A percentile compares a stretch with the other conserved stretches of the same genome.
phyloP scores from a whole-genome alignment of 2,888 invertebrate species.

The Nomada ruficornis region DNA sequence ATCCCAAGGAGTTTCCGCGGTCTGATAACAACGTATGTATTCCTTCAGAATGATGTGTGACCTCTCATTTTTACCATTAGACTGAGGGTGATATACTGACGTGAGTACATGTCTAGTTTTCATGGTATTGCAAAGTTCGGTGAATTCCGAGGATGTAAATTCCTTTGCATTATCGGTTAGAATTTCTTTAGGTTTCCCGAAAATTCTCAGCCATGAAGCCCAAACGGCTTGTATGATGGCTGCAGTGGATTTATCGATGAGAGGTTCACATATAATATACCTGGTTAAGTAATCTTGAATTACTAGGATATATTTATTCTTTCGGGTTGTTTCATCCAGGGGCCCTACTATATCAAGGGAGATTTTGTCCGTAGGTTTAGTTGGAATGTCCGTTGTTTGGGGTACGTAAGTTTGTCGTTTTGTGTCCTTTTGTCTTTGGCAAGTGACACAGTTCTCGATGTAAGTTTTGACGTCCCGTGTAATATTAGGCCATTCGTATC shows the following conservation, averaged over 20 bases:
- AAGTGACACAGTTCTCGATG: constrained; percentile 5
- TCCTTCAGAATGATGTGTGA: constrained; percentile 15
- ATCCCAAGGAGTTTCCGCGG: neutral
- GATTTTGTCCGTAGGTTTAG: constrained; percentile 20
- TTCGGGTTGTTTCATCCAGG: neutral
- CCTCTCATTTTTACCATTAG: constrained; percentile 5
- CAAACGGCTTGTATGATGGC: constrained; percentile 33
- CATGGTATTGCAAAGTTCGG: constrained; percentile 12
- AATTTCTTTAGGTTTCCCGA: constrained; percentile 12
- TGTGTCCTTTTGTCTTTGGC: constrained; percentile 19
- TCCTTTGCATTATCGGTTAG: constrained; percentile 21
- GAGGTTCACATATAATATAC: constrained; percentile 17
- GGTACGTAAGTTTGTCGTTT: constrained; percentile 25
- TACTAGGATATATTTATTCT: constrained; percentile 17
- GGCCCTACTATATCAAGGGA: constrained; percentile 11
- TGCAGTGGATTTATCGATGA: constrained; percentile 15
- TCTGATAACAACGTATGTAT: constrained; percentile 16
- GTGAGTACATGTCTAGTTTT: constrained; percentile 5
- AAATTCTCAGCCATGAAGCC: constrained; percentile 17
- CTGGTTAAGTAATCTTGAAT: constrained; percentile 20
- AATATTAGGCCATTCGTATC: constrained; percentile 11
- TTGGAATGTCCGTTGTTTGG: constrained; percentile 16
- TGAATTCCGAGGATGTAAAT: constrained; percentile 21
- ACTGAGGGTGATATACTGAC: constrained; percentile 21
- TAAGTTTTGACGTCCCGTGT: constrained; percentile 16